Evolutionary conservation across 1,140 invertebrate genomes (phyloP).

Genomic region (Aphidius gifuensis): DNA sequence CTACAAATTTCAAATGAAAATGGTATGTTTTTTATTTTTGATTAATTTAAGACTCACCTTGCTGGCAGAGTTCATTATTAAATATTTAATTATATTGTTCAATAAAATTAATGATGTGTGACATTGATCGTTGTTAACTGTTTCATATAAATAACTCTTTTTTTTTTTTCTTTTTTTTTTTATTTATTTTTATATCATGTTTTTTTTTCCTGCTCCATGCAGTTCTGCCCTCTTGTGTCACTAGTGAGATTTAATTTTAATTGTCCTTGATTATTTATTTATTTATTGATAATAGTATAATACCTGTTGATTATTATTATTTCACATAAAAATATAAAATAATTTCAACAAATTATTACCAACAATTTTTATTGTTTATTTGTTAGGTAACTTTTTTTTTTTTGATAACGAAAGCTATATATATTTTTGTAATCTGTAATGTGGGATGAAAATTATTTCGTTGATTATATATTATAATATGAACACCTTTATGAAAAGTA

Average conservation of each 20-base stretch:
- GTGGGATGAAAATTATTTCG: no score
- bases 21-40: conserved; percentile 2
- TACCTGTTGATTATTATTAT: no score
- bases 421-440: no score
- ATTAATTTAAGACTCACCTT: conserved; percentile 51
- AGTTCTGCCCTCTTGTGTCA: conserved; percentile 33
- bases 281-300: neutral
- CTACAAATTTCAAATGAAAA: conserved; percentile 22
- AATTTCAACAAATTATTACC: no score
- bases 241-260: conserved; percentile 13
- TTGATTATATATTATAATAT: neutral
- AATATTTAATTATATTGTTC: conserved; percentile 29
- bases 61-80: conserved; percentile 58
- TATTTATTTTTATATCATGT: conserved; percentile 1
- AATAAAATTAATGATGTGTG: conserved; percentile 4
- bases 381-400: neutral
- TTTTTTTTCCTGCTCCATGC: neutral
- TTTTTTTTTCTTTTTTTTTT: neutral
- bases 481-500: neutral
- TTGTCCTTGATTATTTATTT: conserved; percentile 6
- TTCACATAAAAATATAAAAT: no score
- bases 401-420: neutral
- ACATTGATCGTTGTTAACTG: neutral
- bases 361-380: neutral
- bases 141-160: no score